phyloP scores from a whole-genome alignment of 2,113 vertebrate species.

The Pangasianodon hypophthalmus region DNA sequence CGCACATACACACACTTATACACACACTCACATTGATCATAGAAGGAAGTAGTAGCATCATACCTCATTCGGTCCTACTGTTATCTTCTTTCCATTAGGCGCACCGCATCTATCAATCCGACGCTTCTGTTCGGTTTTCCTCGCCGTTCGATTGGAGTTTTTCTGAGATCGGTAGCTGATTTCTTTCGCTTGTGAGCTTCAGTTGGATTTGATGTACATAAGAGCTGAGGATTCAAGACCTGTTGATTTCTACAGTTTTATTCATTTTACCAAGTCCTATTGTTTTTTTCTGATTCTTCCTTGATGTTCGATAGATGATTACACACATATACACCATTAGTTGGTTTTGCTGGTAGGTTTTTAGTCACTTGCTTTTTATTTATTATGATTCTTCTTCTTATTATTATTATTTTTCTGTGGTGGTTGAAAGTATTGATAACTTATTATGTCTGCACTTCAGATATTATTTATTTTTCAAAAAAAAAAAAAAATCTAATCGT shows the following conservation, averaged over 20 bases:
- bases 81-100: conserved; percentile 16
- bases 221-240: conserved; percentile 40
- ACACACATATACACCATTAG: conserved; percentile 54
- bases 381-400: conserved; percentile 1
- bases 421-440: conserved; percentile 48
- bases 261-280: conserved; percentile 45
- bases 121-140: conserved; percentile 6
- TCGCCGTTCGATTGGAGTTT: background rate
- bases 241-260: conserved; percentile 49
- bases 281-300: conserved; percentile 46
- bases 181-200: conserved; percentile 29
- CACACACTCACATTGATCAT: background rate
- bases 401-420: conserved; percentile 34
- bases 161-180: conserved; percentile 24
- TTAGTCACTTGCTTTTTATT: conserved; percentile 52
- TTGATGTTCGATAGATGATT: conserved; percentile 55
- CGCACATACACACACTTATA: background rate
- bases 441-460: conserved; percentile 55
- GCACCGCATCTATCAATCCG: background rate
- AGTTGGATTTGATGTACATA: conserved; percentile 51
- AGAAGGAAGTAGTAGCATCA: conserved; percentile 40
- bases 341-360: conserved; percentile 48
- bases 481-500: conserved; percentile 21
- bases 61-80: conserved; percentile 43
- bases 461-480: conserved; percentile 37